Evolutionary conservation across 2,797 vertebrate genomes (phyloP).

Genomic region (Myotis findleyi): DNA sequence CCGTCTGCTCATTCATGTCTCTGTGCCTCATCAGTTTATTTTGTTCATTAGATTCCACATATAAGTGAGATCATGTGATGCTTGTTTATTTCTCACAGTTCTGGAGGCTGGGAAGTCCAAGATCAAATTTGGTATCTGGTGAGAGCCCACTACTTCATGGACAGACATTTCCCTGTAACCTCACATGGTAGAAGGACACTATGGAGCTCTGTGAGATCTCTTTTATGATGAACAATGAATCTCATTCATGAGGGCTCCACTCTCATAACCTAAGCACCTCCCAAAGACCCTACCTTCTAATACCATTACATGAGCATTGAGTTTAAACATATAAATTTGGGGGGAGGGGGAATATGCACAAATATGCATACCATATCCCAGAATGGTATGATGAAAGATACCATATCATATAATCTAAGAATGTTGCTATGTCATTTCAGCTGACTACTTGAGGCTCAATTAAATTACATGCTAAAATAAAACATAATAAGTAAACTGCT

Average conservation of each 20-base stretch:
- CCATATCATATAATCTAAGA: background rate
- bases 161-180: background rate
- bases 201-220: background rate
- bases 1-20: background rate
- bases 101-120: background rate
- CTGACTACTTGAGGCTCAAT: slow-evolving; percentile 24
- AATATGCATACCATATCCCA: background rate
- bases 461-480: background rate
- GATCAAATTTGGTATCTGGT: background rate
- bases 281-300: background rate
- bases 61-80: no score
- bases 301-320: background rate
- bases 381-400: background rate
- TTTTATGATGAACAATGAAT: background rate
- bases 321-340: background rate
- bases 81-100: background rate
- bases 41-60: no score
- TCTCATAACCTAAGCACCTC: background rate
- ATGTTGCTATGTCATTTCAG: background rate
- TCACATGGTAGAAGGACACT: background rate
- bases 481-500: background rate
- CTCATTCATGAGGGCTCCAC: background rate
- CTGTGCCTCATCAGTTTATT: background rate
- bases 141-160: background rate
- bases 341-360: background rate